Percentiles rank a stretch among this genome's conserved stretches.
phyloP scores from a whole-genome alignment of 2,113 vertebrate species.

The Aix galericulata region DNA sequence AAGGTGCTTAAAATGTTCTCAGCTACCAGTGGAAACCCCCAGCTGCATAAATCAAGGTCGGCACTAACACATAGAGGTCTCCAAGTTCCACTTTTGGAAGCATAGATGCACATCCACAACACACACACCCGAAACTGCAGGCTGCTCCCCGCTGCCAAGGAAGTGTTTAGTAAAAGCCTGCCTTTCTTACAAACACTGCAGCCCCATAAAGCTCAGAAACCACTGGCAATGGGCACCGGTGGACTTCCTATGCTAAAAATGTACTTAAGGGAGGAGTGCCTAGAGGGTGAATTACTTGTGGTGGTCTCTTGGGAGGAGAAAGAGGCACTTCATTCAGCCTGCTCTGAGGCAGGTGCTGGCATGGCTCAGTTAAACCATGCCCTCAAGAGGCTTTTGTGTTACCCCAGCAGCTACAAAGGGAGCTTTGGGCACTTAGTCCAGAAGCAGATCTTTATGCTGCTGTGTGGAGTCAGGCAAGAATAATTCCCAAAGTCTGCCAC shows the following conservation, averaged over 20 bases:
- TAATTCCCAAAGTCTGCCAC: neutral
- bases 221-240: neutral
- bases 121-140: neutral
- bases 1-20: neutral
- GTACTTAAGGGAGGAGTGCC: neutral
- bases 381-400: neutral
- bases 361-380: rapidly evolving
- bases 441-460: neutral
- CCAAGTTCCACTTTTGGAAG: neutral
- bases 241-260: neutral
- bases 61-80: neutral
- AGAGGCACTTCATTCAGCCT: neutral
- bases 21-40: neutral
- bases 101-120: neutral
- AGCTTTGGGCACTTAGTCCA: neutral
- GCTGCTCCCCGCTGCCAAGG: neutral
- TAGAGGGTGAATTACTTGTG: neutral
- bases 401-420: neutral
- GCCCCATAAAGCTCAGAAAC: neutral
- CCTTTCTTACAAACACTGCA: neutral
- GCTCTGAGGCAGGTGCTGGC: neutral
- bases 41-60: neutral
- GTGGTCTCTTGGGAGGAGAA: neutral
- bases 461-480: neutral
- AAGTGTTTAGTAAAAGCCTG: neutral